A percentile compares a stretch with the other conserved stretches of the same genome.
phyloP scores from a whole-genome alignment of 1,140 invertebrate genomes.

The Drosophila kurseongensis region DNA sequence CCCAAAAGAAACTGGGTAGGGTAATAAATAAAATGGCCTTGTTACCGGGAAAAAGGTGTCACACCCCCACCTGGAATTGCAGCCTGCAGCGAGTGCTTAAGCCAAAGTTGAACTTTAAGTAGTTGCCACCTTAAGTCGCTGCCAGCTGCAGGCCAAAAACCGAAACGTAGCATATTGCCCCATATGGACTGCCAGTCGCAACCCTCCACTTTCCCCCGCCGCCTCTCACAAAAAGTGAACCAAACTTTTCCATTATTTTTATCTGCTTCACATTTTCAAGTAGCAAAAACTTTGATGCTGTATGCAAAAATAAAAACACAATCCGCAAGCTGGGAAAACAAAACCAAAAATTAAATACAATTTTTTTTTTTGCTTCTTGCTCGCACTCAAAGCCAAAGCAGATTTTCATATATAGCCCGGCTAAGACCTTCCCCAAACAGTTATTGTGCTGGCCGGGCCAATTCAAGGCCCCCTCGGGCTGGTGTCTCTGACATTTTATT shows the following conservation, averaged over 20 bases:
- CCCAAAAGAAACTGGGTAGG: conserved; percentile 34
- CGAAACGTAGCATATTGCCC: conserved; percentile 47
- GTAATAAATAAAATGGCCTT: conserved; percentile 71
- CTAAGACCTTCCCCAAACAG: conserved; percentile 43
- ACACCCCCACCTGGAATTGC: conserved; percentile 26
- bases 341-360: conserved; percentile 77
- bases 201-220: conserved; percentile 11
- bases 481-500: conserved; percentile 75
- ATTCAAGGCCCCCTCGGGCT: conserved; percentile 51
- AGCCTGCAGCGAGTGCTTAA: conserved; percentile 45
- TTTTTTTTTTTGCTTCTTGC: conserved; percentile 33
- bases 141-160: conserved; percentile 43
- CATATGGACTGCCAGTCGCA: conserved; percentile 39
- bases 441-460: conserved; percentile 58
- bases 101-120: conserved; percentile 71
- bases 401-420: conserved; percentile 68
- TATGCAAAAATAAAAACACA: conserved; percentile 60
- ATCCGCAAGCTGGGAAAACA: conserved; percentile 39
- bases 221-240: conserved; percentile 42
- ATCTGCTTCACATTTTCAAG: conserved; percentile 80
- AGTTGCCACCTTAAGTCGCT: conserved; percentile 69
- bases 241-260: conserved; percentile 82
- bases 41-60: conserved; percentile 46
- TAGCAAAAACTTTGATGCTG: conserved; percentile 74
- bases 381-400: conserved; percentile 59